Evolutionary conservation across 2,797 vertebrate genomes (phyloP), one percentile per base, ranked within the genome.

Genomic region (Gambusia yucatana): DNA sequence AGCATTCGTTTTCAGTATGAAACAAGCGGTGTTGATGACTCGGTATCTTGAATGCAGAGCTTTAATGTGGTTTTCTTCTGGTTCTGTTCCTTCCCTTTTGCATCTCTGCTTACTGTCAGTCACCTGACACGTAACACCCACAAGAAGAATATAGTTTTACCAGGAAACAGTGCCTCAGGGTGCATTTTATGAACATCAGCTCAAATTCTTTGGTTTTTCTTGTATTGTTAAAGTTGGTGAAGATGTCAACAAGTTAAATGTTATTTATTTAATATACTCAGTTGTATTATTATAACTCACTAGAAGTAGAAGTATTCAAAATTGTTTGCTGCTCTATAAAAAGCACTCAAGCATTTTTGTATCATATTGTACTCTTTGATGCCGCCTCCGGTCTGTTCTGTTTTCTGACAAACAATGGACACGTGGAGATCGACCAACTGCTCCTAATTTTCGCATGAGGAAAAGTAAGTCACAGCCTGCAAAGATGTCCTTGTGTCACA

Each of bases 21-120:
- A 77, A 80, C 79, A 73, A 82, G 48, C 39, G 13, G 63, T 65
- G 59, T 63, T 74, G 50, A 79, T 82, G 81, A 83, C 48, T 86
- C 74, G 78, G 77, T 80, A 80, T 71, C 22, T 50, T 47, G 81
- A 76, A 75, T 75, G 63, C 11, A 0, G 1, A 63, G 75, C 72
- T 46, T 79, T 77, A 52, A 72, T 85, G 82, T 82, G 84, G 72
- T 78, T 87, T 84, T 84, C 72, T 84, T 81, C 67, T 43, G 72
- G 84, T 87, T 87, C 76, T 44, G 65, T 73, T 17, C 22, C 65
- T 43, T 41, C 69, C 17, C 59, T 77, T 79, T 73, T 44, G 74
- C 43, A 44, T 75, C 46, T 82, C 67, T 73, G 48, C 73, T 91
- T 85, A 79, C 86, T 84, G 85, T 87, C 83, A 87, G 46, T 84